Evolutionary conservation across 2,113 vertebrate species (phyloP), one percentile per base, ranked within the genome.

Genomic region (Muntiacus muntjak): DNA sequence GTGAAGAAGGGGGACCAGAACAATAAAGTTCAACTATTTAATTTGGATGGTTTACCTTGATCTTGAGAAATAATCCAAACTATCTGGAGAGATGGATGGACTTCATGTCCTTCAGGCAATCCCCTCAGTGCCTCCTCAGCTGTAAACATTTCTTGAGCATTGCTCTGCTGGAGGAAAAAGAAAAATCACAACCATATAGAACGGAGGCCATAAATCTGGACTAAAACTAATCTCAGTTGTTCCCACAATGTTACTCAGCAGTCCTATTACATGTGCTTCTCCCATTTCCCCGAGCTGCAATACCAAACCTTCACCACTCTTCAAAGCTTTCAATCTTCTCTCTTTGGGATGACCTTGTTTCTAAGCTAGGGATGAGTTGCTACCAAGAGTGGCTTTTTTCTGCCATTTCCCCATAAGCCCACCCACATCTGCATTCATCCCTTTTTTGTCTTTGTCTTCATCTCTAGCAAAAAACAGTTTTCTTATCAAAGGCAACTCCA

Each of bases 191-290:
- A 57, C 94, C 54, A 28, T 45, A 58, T 14, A 86, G 82, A 94
- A 88, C 6, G 91, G 96, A 83, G 96, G 88, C 82, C 91, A 97
- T 98, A 97, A 98, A 98, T 98, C 97, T 96, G 96, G 83, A 83
- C 67, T n/a, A 93, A 97, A 97, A 97, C 95, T 97, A 96, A 97
- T 97, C 94, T 98, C 95, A 82, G 84, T 52, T 93, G 92, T 95
- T 92, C 96, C 81, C 45, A 81, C 95, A 87, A 12, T 96, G 96
- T 79, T 94, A 28, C 79, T 94, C 26, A 5, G 74, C 71, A 94
- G 87, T 85, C 81, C 90, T 62, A 91, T 97, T 82, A 94, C 81
- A 55, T 0, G 87, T n/a, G 85, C 79, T 60, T 95, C 92, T 94
- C 64, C 94, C 43, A 47, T 82, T 67, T 92, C 92, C 96, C 94